Conservation (phyloP, 2,888 invertebrate species). For the Escarpia spicata region DNA sequence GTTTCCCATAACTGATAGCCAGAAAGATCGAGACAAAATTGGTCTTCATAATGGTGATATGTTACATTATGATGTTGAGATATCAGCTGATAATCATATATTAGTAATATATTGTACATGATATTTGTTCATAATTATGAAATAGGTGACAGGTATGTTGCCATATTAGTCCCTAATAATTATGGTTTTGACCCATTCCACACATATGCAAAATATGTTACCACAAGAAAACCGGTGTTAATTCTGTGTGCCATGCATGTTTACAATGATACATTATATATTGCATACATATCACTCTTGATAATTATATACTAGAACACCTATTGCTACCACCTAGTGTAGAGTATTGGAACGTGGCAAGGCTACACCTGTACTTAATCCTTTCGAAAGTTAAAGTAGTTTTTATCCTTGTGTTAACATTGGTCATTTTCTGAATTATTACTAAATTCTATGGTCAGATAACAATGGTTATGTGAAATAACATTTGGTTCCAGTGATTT, state of each 20-base stretch:
- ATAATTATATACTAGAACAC: too few species aligned
- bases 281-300: background rate
- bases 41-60: background rate
- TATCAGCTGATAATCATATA: background rate
- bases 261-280: background rate
- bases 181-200: background rate
- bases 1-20: background rate
- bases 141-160: background rate
- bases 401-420: too few species aligned
- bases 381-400: too few species aligned
- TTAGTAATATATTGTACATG: background rate
- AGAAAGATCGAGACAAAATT: background rate
- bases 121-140: background rate
- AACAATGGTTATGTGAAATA: constrained; percentile 8
- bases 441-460: background rate
- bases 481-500: background rate
- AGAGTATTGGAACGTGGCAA: too few species aligned
- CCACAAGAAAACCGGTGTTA: background rate
- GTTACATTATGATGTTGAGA: background rate
- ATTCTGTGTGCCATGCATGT: background rate
- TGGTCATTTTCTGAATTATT: background rate
- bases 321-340: too few species aligned
- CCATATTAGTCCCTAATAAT: background rate
- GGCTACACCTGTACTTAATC: too few species aligned
- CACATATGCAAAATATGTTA: background rate